Evolutionary conservation across 2,797 vertebrate genomes (phyloP).

Genomic region (Enteromius fasciolatus): DNA sequence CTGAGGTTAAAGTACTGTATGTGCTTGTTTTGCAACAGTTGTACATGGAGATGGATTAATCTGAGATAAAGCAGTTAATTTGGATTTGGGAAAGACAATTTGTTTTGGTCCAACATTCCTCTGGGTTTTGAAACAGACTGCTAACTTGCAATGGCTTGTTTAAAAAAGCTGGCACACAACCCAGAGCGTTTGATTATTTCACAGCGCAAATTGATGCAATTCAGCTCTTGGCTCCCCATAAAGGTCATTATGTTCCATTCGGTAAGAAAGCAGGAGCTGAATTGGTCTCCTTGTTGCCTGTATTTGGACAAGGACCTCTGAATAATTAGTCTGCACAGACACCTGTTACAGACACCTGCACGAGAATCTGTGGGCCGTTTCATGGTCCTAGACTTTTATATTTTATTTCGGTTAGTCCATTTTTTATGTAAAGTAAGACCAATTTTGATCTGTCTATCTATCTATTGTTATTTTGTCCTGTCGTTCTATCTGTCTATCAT

Average conservation of each 20-base stretch:
- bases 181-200: slow-evolving; percentile 52
- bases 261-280: slow-evolving; percentile 42
- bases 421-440: not conserved
- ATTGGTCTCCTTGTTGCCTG: slow-evolving; percentile 45
- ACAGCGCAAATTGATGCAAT: slow-evolving; percentile 48
- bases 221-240: slow-evolving; percentile 43
- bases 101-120: slow-evolving; percentile 52
- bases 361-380: slow-evolving; percentile 14
- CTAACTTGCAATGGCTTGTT: slow-evolving; percentile 58
- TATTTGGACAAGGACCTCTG: slow-evolving; percentile 36
- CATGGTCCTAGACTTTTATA: not conserved
- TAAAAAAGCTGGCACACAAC: slow-evolving; percentile 37
- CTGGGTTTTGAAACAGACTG: slow-evolving; percentile 50
- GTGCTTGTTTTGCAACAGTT: slow-evolving; percentile 26
- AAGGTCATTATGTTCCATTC: slow-evolving; percentile 56
- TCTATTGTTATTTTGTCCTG: not conserved
- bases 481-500: no score
- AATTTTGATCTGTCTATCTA: not conserved
- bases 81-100: slow-evolving; percentile 36
- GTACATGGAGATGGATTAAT: slow-evolving; percentile 34
- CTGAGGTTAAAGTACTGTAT: not conserved
- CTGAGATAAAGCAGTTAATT: slow-evolving; percentile 52
- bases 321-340: slow-evolving; percentile 48
- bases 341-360: slow-evolving; percentile 51
- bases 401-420: not conserved